Base-by-base conservation (phyloP, 2,888 invertebrate species). In the Lapara coniferarum region DNA sequence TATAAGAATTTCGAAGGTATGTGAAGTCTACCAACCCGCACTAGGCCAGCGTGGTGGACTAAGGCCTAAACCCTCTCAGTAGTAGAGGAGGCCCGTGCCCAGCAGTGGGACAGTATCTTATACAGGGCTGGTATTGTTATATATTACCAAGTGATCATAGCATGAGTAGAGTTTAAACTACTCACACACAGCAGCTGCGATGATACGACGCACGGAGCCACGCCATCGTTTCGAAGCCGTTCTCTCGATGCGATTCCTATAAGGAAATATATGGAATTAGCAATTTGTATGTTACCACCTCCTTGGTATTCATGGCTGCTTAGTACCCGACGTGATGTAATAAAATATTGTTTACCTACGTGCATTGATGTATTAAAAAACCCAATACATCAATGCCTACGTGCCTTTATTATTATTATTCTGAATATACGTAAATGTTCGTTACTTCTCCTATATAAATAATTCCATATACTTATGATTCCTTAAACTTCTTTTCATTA, bases 171-270 rank as follows among this genome's bases (percentile, higher is more conserved):
- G 46, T 49, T 56, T 46, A 25, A 49, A 68, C 53, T 58, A 86
- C 92, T 90, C 72, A 92, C 92, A 92, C 69, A 92, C 83, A 72
- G 85, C 82, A 0, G 93, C 93, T 0, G 93, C 87, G 12, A 89
- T 75, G 44, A 93, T 72, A 56, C 93, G 84, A 13, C 93, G 82
- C 49, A 92, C 76, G 3, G 92, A 89, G 14, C 93, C 93, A 12
- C 93, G 86, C 93, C 93, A 93, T 85, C 90, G 81, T 74, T 92
- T 93, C 49, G 93, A 93, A 51, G 92, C 84, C 57, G 87, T 88
- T 74, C 92, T 86, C 75, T 93, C 92, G 73, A 93, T 87, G 74
- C 92, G 89, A 77, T 91, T 91, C 78, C 93, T 93, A 87, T 1
- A 88, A 89, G 75, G 77, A 25, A 63, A 44, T 16, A 44, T 63